Base-by-base conservation (phyloP, 2,888 invertebrate species). In the Catotricha subobsoleta region DNA sequence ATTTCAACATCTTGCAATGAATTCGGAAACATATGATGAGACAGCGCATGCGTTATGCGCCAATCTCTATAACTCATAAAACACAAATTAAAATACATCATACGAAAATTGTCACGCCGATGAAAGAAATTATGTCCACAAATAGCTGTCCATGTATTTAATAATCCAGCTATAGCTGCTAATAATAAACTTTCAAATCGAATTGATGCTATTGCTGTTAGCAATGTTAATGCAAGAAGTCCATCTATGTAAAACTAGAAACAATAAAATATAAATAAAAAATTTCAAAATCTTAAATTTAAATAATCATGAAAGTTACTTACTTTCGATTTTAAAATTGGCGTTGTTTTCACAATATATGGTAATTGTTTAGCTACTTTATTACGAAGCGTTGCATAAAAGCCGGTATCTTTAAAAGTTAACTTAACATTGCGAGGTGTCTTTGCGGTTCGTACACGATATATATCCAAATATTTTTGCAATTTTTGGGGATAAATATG, bases 11-110 rank as follows among this genome's bases (percentile, higher is more conserved):
- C 86, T 58, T 74, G 69, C 3, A 76, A 59, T 0, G 83, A 80
- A 54, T 87, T 86, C 0, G 84, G 72, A 53, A 74, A 82, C 8
- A 78, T 62, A 53, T 87, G 86, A 56, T 86, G 86, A 27, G 82
- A 82, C 31, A 86, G 55, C 0, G 67, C 75, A 52, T 86, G 86
- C 0, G 75, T 74, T 29, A 84, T 70, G 44, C 83, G 67, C 71
- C 80, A 84, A 46, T 80, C 74, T 49, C 72, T 69, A 40, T 56
- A 58, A 47, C 59, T 62, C 67, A 80, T 65, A 48, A 75, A 54
- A 15, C 70, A 67, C 45, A 86, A 60, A 51, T 83, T 79, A 51
- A 80, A 80, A 44, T 79, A 71, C 52, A 76, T 79, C 78, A 82
- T 82, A 43, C 81, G 70, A 69, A 78, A 80, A 55, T 76, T 82